Percentiles rank a stretch among this genome's conserved stretches.
Conservation (phyloP, 1,140 invertebrate species). For the Dendrolimus kikuchii region DNA sequence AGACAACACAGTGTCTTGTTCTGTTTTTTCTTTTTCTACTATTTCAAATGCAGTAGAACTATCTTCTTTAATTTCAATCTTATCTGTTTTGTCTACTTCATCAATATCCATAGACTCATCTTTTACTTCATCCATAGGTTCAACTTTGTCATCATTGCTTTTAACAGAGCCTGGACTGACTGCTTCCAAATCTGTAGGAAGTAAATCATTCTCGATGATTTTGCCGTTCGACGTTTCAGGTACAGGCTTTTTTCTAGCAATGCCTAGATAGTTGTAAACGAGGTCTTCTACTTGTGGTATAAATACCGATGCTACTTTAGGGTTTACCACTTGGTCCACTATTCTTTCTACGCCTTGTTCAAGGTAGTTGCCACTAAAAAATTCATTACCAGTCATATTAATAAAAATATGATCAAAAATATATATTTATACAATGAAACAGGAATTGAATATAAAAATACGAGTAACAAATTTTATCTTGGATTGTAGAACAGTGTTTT, state of each 20-base stretch:
- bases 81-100: conserved; percentile 67
- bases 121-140: conserved; percentile 39
- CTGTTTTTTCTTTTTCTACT: conserved; percentile 47
- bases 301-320: conserved; percentile 90
- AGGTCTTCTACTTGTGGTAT: conserved; percentile 92
- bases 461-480: no score
- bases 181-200: conserved; percentile 84
- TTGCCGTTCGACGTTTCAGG: conserved; percentile 50
- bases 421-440: not conserved
- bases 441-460: no score
- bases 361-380: conserved; percentile 83
- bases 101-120: conserved; percentile 32
- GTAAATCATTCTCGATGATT: conserved; percentile 65
- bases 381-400: conserved; percentile 11
- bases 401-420: conserved; percentile 5
- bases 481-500: no score
- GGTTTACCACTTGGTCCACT: conserved; percentile 95
- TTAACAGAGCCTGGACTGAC: conserved; percentile 84
- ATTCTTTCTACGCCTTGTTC: conserved; percentile 92
- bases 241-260: conserved; percentile 62
- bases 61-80: conserved; percentile 76
- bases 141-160: conserved; percentile 61
- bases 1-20: conserved; percentile 42
- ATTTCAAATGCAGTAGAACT: conserved; percentile 15
- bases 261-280: conserved; percentile 90